Base-by-base conservation (phyloP, 2,113 vertebrate genomes). In the Trachemys scripta region DNA sequence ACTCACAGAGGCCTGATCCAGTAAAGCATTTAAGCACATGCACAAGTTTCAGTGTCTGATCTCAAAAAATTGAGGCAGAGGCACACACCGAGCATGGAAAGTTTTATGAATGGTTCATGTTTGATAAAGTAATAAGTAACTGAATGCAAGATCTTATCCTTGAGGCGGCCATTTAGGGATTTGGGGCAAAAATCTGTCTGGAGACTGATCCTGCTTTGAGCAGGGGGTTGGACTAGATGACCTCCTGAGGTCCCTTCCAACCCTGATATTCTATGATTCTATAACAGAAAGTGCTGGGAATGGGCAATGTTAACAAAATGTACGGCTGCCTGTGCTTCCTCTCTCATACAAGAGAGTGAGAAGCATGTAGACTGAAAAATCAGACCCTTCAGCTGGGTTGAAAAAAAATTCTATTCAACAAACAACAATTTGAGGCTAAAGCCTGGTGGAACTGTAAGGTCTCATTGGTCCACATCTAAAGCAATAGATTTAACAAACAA, bases 401-500 rank as follows among this genome's bases (percentile, higher is more conserved):
- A 78, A 78, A 78, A 47, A 42, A 42, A 75, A n/a, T 17, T 29
- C 17, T 54, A 78, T 47, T 31, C 80, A 79, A 84, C 79, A 69
- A 88, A 62, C 78, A 92, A 72, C 80, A 83, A 84, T 79, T 50
- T 88, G 75, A 69, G 81, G 51, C 50, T 81, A 51, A 85, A 85
- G 53, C 56, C 85, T 62, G 38, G 59, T 84, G 83, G 17, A 92
- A 80, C 59, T 79, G 49, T 69, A 72, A 80, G 19, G 62, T 54
- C 38, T 76, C 53, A 84, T 84, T 92, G 31, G 54, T 82, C 42
- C 72, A 69, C 29, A 16, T 24, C 24, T 83, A 84, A 84, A 65
- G 47, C 49, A 84, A 84, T 88, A 86, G 57, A 84, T 80, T 92
- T 84, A 92, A 84, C 78, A 38, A 92, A 84, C 72, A 88, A 56